These are phyloP conservation scores for Scomber colias DNA, from an alignment of 2,113 vertebrate species.

Conservation along the genomic window DNA sequence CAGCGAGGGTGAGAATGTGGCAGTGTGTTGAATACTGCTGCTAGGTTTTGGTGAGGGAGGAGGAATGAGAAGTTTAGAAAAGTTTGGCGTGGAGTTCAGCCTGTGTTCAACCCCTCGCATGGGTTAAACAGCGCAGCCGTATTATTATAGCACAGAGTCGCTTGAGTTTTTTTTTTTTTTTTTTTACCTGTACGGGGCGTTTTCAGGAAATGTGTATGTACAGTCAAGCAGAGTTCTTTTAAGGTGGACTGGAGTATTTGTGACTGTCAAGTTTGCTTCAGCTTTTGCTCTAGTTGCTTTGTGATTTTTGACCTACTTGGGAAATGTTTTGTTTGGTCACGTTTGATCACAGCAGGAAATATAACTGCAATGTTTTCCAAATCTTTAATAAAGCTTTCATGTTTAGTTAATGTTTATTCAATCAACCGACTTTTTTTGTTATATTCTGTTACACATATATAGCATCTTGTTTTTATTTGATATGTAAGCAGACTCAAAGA, in stretches of 20 bases:
- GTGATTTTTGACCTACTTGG: background rate
- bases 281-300: background rate
- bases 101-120: constrained; percentile 44
- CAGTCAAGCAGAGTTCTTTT: constrained; percentile 52
- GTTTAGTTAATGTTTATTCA: background rate
- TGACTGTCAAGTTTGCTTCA: background rate
- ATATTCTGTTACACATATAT: no score
- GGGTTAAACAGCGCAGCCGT: constrained; percentile 59
- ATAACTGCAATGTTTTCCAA: background rate
- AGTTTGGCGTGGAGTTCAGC: constrained; percentile 11
- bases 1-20: constrained; percentile 2
- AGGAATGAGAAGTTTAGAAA: constrained; percentile 29
- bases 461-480: no score
- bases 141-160: constrained; percentile 41
- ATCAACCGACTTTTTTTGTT: no score
- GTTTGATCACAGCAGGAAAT: background rate
- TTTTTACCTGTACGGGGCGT: constrained; percentile 60
- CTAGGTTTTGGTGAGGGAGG: background rate
- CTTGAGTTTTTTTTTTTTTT: constrained; percentile 20
- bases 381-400: background rate
- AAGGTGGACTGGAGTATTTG: constrained; percentile 75
- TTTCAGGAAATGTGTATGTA: constrained; percentile 77
- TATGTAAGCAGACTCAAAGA: no score
- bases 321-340: background rate
- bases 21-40: background rate